Conservation (phyloP, 1,140 invertebrate species). For the Plodia interpunctella region DNA sequence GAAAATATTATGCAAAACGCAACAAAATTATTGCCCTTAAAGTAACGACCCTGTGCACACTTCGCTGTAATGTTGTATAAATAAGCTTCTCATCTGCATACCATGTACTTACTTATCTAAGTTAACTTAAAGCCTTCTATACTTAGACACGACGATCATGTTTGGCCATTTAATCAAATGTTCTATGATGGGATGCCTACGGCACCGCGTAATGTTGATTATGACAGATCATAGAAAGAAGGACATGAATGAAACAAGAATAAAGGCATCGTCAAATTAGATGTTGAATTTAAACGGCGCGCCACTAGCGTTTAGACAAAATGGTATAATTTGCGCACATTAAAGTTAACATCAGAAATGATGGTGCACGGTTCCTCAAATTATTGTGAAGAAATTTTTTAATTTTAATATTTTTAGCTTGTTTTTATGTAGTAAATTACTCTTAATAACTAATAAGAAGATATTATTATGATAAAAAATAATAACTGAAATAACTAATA, state of each 20-base stretch:
- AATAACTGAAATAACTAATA: too few relatives aligned
- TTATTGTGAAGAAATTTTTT: too few relatives aligned
- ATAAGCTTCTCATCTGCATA: conserved; percentile 1
- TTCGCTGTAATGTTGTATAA: neutral
- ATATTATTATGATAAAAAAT: too few relatives aligned
- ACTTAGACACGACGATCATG: conserved; percentile 22
- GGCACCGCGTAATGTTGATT: neutral
- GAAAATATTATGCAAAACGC: neutral
- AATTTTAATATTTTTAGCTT: too few relatives aligned
- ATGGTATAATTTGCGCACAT: too few relatives aligned
- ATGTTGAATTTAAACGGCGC: too few relatives aligned
- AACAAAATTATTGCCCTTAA: neutral
- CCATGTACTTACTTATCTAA: neutral
- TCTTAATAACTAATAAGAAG: too few relatives aligned
- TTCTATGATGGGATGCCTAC: conserved; percentile 16
- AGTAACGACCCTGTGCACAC: neutral
- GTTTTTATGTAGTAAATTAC: too few relatives aligned
- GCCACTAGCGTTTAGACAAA: too few relatives aligned
- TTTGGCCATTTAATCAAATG: conserved; percentile 35
- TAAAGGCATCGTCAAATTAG: too few relatives aligned
- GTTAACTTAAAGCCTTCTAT: conserved; percentile 1
- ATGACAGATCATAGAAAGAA: neutral
- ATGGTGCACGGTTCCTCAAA: too few relatives aligned
- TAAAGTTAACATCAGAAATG: too few relatives aligned
- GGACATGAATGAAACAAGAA: neutral